A percentile compares a stretch with the other conserved stretches of the same genome.
These are phyloP conservation scores for Lobophora halterata DNA, from an alignment of 2,888 invertebrate genomes.

Conservation along the genomic window DNA sequence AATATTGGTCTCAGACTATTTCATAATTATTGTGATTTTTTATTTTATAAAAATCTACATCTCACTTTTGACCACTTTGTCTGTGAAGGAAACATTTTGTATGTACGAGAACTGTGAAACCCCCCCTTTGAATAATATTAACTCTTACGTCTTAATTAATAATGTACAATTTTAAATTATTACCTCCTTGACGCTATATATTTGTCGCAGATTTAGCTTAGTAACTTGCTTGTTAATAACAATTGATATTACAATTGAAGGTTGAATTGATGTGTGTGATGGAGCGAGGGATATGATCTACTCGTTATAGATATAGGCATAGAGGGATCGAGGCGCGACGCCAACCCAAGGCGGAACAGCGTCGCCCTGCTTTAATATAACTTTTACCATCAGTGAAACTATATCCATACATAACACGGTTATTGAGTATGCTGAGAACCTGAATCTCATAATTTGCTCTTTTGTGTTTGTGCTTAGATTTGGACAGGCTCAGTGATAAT, in stretches of 20 bases:
- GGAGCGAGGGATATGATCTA: slow-evolving; percentile 23
- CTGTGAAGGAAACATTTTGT: slow-evolving; percentile 9
- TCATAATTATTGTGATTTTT: too few species aligned
- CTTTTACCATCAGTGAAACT: too few species aligned
- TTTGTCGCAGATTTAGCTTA: slow-evolving; percentile 29
- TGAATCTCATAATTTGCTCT: slow-evolving; percentile 28
- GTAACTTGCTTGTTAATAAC: slow-evolving; percentile 30
- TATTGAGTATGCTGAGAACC: slow-evolving; percentile 6
- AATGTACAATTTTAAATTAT: slow-evolving; percentile 27
- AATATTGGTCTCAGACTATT: too few species aligned
- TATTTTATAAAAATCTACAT: background rate
- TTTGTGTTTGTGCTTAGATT: slow-evolving; percentile 19
- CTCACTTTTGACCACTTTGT: slow-evolving; percentile 14
- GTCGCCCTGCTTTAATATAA: slow-evolving; percentile 14
- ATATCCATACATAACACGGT: too few species aligned
- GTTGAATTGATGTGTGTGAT: slow-evolving; percentile 20
- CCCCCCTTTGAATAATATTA: slow-evolving; percentile 32
- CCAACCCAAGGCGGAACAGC: slow-evolving; percentile 17
- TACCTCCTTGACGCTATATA: slow-evolving; percentile 29
- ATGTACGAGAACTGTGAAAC: slow-evolving; percentile 31
- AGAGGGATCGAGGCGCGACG: slow-evolving; percentile 16
- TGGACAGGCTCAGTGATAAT: too few species aligned
- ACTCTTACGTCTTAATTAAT: slow-evolving; percentile 26
- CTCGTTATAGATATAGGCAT: slow-evolving; percentile 20
- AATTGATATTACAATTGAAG: slow-evolving; percentile 31